Evolutionary conservation across 2,113 vertebrate species (phyloP).

Genomic region (Ivindomyrus marchei): DNA sequence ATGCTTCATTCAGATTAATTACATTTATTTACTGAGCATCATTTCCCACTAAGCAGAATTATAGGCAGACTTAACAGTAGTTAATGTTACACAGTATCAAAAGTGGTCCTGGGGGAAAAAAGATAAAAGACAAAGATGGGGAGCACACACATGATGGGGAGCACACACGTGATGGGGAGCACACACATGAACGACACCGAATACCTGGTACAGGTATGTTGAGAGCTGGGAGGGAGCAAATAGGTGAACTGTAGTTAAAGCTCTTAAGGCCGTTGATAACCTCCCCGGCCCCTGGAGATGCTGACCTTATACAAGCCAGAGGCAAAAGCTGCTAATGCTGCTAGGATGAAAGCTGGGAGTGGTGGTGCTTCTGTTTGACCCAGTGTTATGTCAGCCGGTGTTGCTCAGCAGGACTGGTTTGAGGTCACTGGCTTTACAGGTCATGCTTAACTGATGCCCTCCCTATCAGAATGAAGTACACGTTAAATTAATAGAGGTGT

Average conservation of each 20-base stretch:
- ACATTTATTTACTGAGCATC: not conserved
- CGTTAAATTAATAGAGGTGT: too few relatives aligned
- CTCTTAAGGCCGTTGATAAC: not conserved
- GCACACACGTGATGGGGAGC: not conserved
- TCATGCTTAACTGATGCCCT: not conserved
- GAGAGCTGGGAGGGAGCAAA: not conserved
- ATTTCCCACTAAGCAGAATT: not conserved
- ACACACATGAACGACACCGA: not conserved
- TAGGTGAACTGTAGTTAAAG: not conserved
- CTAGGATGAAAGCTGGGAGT: not conserved
- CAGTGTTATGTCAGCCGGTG: not conserved
- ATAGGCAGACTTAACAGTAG: not conserved
- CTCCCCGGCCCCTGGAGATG: not conserved
- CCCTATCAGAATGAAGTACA: not conserved
- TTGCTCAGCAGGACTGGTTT: not conserved
- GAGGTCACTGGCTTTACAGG: not conserved
- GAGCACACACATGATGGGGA: not conserved
- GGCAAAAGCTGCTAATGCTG: not conserved
- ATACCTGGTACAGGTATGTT: not conserved
- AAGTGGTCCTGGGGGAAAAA: not conserved
- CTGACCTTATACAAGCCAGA: not conserved
- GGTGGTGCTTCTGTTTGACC: not conserved
- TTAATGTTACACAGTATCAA: not conserved
- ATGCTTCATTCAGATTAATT: conserved; percentile 1
- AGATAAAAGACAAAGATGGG: not conserved